Percentiles rank a stretch among this genome's conserved stretches.
Conservation (phyloP, 1,140 invertebrate genomes). For the Sweltsa coloradensis region DNA sequence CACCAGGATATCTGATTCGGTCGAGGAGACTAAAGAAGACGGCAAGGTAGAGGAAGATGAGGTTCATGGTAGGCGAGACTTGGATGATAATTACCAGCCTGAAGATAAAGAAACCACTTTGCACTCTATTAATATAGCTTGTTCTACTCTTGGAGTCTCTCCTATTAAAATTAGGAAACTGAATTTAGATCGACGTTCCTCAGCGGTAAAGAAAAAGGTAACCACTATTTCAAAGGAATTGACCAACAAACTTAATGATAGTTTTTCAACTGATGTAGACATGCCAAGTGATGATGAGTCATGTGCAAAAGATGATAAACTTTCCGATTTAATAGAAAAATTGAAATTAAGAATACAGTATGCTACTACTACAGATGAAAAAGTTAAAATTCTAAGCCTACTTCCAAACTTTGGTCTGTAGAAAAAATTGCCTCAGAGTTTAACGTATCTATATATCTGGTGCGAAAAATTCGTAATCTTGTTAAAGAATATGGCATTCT, state of each 20-base stretch:
- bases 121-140: slow-evolving; percentile 1
- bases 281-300: not conserved
- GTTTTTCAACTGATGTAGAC: not conserved
- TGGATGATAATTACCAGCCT: no score
- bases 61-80: not conserved
- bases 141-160: slow-evolving; percentile 2
- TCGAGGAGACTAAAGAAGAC: not conserved
- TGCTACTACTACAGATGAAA: not conserved
- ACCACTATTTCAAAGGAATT: not conserved
- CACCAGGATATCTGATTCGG: not conserved
- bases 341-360: not conserved
- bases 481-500: slow-evolving; percentile 14
- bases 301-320: not conserved
- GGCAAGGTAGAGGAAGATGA: not conserved
- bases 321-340: not conserved
- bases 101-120: no score
- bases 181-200: not conserved
- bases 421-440: slow-evolving; percentile 14
- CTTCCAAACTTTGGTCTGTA: slow-evolving; percentile 12
- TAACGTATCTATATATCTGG: slow-evolving; percentile 11
- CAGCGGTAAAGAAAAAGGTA: not conserved
- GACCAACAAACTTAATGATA: not conserved
- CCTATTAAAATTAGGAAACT: not conserved
- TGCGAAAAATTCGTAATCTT: slow-evolving; percentile 12
- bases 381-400: slow-evolving; percentile 15